These are phyloP conservation scores for Lysandra coridon DNA, from an alignment of 2,888 invertebrate species.

Conservation along the genomic window DNA sequence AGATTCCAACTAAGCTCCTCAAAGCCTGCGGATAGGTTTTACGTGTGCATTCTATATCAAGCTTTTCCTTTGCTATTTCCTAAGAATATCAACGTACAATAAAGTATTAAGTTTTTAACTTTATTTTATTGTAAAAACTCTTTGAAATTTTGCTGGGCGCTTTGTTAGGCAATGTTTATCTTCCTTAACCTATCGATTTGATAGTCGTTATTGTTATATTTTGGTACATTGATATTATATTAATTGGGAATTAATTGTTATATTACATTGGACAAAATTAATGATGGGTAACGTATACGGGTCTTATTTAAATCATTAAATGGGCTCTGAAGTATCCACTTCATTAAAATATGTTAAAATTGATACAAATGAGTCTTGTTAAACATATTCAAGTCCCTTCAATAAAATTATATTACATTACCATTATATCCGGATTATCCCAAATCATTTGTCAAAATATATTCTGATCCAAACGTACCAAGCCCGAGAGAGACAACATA, in stretches of 20 bases:
- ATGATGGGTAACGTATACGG: not conserved
- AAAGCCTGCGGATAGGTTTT: constrained; percentile 15
- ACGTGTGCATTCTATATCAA: constrained; percentile 12
- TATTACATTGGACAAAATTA: not conserved
- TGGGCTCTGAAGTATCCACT: not conserved
- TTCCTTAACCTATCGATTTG: not conserved
- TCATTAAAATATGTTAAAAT: constrained; percentile 25
- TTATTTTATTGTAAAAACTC: not conserved
- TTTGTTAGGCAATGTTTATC: not conserved
- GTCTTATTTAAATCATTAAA: constrained; percentile 1
- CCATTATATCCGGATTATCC: not conserved
- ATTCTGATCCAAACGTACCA: not conserved
- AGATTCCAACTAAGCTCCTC: constrained; percentile 22
- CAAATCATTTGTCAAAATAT: not conserved
- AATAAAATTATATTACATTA: not conserved
- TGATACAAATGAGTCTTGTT: constrained; percentile 11
- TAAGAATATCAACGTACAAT: constrained; percentile 1
- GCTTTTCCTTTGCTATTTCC: not conserved
- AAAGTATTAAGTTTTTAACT: too few species aligned
- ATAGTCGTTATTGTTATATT: not conserved
- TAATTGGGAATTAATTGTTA: not conserved
- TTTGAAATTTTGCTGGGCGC: not conserved
- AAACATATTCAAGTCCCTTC: constrained; percentile 4
- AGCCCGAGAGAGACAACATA: not conserved
- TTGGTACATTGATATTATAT: not conserved